Evolutionary conservation across 2,888 invertebrate species (phyloP).

Genomic region (Drosophila falleni): DNA sequence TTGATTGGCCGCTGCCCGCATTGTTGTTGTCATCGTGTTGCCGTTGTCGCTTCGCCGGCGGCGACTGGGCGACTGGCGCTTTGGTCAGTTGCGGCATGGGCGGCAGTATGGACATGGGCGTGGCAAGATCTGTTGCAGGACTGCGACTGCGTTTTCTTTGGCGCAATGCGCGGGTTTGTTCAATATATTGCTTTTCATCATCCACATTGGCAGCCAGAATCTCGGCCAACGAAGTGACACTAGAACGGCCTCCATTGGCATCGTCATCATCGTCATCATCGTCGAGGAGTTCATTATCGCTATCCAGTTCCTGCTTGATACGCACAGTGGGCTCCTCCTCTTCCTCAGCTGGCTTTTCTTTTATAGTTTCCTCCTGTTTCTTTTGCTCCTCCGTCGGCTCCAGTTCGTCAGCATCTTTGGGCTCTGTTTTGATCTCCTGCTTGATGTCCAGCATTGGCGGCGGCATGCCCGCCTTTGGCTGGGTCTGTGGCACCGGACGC

Average conservation of each 20-base stretch:
- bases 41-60: constrained; percentile 31
- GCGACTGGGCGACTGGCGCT: constrained; percentile 40
- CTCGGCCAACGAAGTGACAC: constrained; percentile 69
- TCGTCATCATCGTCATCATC: constrained; percentile 54
- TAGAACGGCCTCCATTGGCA: constrained; percentile 65
- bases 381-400: background rate
- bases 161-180: constrained; percentile 61
- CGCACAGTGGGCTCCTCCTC: constrained; percentile 22
- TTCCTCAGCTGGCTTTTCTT: constrained; percentile 9
- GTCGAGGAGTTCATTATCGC: constrained; percentile 45
- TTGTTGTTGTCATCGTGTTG: constrained; percentile 63
- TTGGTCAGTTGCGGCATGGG: constrained; percentile 55
- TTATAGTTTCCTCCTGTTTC: background rate
- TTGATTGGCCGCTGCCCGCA: constrained; percentile 26
- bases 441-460: constrained; percentile 80
- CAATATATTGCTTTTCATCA: constrained; percentile 68
- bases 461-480: constrained; percentile 57
- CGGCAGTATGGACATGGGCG: constrained; percentile 31
- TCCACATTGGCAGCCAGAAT: constrained; percentile 67
- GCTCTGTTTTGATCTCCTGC: constrained; percentile 78
- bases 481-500: constrained; percentile 34
- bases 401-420: constrained; percentile 60
- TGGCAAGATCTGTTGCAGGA: constrained; percentile 2
- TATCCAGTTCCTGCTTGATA: constrained; percentile 57
- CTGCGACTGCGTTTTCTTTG: constrained; percentile 44